Conservation (phyloP, 2,797 vertebrate genomes). For the Catamblyrhynchus diadema region DNA sequence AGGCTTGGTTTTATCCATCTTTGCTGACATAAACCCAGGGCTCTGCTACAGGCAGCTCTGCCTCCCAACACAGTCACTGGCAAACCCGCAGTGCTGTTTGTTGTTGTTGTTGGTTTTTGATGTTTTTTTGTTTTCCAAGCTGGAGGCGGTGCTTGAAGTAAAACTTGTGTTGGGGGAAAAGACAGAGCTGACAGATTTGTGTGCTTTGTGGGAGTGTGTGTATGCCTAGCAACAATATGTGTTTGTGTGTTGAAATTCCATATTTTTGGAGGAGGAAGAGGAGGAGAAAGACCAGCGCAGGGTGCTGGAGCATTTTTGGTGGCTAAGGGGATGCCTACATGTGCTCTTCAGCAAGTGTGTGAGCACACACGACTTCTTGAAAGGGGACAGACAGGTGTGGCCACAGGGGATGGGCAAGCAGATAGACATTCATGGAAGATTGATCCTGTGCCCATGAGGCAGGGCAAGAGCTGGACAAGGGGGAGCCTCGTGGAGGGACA, state of each 20-base stretch:
- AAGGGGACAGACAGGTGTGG: background rate
- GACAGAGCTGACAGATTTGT: conserved; percentile 35
- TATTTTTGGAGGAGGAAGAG: background rate
- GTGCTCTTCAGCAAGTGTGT: background rate
- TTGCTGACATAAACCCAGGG: background rate
- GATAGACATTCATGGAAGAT: background rate
- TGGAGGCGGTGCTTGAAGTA: conserved; percentile 16
- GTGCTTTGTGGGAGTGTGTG: conserved; percentile 20
- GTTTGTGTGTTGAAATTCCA: background rate
- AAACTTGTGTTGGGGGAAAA: conserved; percentile 14
- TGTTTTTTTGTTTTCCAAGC: background rate
- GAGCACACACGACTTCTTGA: rapidly evolving
- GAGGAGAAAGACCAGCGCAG: background rate
- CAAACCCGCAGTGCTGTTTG: background rate
- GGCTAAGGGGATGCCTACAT: rapidly evolving
- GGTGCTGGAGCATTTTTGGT: background rate
- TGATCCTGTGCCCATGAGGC: background rate
- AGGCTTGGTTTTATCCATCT: background rate
- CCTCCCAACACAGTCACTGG: background rate
- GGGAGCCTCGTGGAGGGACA: rapidly evolving
- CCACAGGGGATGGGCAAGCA: background rate
- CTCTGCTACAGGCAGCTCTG: background rate
- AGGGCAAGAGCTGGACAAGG: background rate
- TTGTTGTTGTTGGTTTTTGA: background rate
- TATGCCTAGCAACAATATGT: conserved; percentile 50